A percentile compares a stretch with the other conserved stretches of the same genome.
phyloP scores from a whole-genome alignment of 2,888 invertebrate species.

The Lampropteryx suffumata region DNA sequence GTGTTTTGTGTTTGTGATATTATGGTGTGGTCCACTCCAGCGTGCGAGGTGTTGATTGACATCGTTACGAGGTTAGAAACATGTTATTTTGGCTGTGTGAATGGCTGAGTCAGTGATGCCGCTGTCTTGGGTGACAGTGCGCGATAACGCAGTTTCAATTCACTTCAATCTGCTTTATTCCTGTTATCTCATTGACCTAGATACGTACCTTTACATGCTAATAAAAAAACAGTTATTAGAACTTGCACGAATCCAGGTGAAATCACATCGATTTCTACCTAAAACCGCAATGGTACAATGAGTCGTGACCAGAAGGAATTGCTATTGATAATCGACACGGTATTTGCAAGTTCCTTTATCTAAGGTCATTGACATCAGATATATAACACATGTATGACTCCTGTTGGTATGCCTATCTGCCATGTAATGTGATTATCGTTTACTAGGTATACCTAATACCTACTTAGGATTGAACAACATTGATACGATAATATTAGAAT shows the following conservation, averaged over 20 bases:
- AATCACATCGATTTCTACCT: neutral
- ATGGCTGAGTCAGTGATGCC: slow-evolving; percentile 41
- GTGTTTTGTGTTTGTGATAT: slow-evolving; percentile 73
- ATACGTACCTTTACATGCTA: neutral
- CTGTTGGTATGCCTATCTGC: neutral
- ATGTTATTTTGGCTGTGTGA: slow-evolving; percentile 30
- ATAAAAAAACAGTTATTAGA: too few relatives aligned
- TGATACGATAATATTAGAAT: too few relatives aligned
- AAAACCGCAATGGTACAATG: neutral
- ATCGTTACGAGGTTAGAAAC: slow-evolving; percentile 71
- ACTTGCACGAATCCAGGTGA: neutral
- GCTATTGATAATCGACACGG: slow-evolving; percentile 4
- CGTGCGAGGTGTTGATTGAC: slow-evolving; percentile 77
- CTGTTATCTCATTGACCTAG: slow-evolving; percentile 5
- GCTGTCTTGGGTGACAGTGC: slow-evolving; percentile 25
- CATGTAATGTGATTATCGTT: too few relatives aligned
- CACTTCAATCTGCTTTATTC: neutral
- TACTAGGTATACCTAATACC: too few relatives aligned
- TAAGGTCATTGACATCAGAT: slow-evolving; percentile 31
- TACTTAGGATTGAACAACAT: too few relatives aligned
- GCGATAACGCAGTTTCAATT: slow-evolving; percentile 13
- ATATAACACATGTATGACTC: slow-evolving; percentile 14
- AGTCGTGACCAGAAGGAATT: slow-evolving; percentile 1
- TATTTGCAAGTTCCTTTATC: slow-evolving; percentile 22
- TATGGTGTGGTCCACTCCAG: slow-evolving; percentile 80